These are phyloP conservation scores for Palloptera scutellata DNA, from an alignment of 2,888 invertebrate species.

Conservation along the genomic window DNA sequence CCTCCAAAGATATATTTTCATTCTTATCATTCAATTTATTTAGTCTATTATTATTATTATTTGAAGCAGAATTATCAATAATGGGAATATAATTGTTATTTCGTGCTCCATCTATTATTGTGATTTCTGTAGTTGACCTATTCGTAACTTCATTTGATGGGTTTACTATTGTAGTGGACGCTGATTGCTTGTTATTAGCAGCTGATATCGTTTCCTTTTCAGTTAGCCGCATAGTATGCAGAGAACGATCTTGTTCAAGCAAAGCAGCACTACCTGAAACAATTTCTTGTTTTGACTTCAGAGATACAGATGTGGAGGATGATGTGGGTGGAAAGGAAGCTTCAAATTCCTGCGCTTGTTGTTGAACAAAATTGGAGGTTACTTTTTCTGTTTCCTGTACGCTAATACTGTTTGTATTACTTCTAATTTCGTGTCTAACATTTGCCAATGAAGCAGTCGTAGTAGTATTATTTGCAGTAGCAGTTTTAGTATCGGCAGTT, in stretches of 20 bases:
- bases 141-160: too few relatives aligned
- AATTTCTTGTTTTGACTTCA: background rate
- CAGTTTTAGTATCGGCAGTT: background rate
- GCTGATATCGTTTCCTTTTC: slow-evolving; percentile 20
- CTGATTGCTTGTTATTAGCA: slow-evolving; percentile 16
- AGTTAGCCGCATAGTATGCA: slow-evolving; percentile 36
- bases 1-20: too few relatives aligned
- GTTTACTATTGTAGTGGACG: slow-evolving; percentile 1
- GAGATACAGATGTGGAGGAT: background rate
- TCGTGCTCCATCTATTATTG: too few relatives aligned
- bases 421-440: background rate
- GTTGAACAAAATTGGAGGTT: background rate
- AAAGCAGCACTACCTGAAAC: background rate
- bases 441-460: background rate
- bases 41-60: too few relatives aligned
- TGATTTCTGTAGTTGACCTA: too few relatives aligned
- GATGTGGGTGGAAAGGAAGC: background rate
- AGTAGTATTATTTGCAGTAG: background rate
- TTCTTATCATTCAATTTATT: too few relatives aligned
- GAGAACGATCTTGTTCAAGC: background rate
- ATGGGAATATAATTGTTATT: too few relatives aligned
- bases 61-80: too few relatives aligned
- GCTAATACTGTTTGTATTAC: background rate
- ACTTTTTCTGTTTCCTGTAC: too few relatives aligned
- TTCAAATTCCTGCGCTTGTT: background rate